Percentiles rank a stretch among this genome's conserved stretches.
phyloP scores from a whole-genome alignment of 2,888 invertebrate species.

The Caenorhabditis sinica region DNA sequence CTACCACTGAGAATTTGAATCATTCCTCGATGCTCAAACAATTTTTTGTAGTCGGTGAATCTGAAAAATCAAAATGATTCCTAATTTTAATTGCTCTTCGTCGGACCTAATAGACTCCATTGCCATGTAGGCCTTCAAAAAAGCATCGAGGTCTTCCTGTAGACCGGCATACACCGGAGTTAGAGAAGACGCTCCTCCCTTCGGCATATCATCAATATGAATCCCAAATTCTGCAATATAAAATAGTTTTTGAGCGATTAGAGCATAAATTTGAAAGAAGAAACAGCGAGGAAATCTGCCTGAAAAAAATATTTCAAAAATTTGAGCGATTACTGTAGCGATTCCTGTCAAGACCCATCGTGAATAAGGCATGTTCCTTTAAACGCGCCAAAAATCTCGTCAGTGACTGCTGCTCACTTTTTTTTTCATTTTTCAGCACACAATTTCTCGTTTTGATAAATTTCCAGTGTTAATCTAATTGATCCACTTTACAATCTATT shows the following conservation, averaged over 20 bases:
- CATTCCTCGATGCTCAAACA: constrained; percentile 45
- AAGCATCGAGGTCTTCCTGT: constrained; percentile 44
- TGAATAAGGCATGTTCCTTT: not conserved
- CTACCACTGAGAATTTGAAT: constrained; percentile 45
- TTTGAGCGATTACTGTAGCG: not conserved
- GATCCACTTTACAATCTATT: too few species aligned
- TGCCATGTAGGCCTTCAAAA: constrained; percentile 34
- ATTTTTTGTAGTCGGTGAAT: constrained; percentile 44
- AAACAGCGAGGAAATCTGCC: not conserved
- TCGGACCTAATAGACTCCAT: not conserved
- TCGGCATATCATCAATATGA: constrained; percentile 39
- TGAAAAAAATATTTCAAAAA: not conserved
- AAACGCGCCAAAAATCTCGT: constrained; percentile 4
- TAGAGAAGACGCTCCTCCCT: constrained; percentile 54
- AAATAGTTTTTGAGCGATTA: not conserved
- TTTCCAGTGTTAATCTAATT: not conserved
- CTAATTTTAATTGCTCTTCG: not conserved
- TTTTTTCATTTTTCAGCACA: not conserved
- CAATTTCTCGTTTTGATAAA: too few species aligned
- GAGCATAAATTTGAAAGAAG: constrained; percentile 1
- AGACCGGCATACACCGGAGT: constrained; percentile 56
- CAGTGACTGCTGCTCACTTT: too few species aligned
- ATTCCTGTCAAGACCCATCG: not conserved
- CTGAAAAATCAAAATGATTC: constrained; percentile 1
- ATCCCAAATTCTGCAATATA: not conserved